A percentile compares a stretch with the other conserved stretches of the same genome.
Evolutionary conservation across 2,797 vertebrate species (phyloP).

Genomic region (Phoxinus dragarum): DNA sequence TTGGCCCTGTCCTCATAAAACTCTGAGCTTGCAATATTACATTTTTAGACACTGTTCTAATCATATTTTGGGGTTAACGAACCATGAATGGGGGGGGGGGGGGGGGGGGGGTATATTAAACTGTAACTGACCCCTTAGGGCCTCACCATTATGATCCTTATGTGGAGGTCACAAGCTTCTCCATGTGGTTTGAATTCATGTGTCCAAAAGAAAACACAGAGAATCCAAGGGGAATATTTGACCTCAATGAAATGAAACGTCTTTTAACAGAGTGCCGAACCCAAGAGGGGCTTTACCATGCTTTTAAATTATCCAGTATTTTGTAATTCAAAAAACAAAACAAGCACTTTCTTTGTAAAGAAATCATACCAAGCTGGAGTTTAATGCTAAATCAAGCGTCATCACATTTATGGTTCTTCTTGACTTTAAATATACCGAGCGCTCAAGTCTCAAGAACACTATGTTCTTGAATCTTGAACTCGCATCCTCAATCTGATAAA

Average conservation of each 20-base stretch:
- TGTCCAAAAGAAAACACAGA: conserved; percentile 54
- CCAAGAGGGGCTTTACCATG: conserved; percentile 20
- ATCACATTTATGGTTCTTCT: not conserved
- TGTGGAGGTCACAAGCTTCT: conserved; percentile 39
- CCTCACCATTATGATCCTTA: conserved; percentile 21
- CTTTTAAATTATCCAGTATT: conserved; percentile 19
- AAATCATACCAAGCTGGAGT: not conserved
- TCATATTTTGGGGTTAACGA: conserved; percentile 40
- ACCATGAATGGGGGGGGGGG: conserved; percentile 7
- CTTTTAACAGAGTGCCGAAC: conserved; percentile 16
- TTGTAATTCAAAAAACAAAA: conserved; percentile 3
- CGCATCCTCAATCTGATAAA: not conserved
- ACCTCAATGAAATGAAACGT: conserved; percentile 34
- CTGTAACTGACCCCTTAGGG: conserved; percentile 28
- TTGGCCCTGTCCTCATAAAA: conserved; percentile 71
- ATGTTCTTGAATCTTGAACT: conserved; percentile 29
- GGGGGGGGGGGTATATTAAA: conserved; percentile 21
- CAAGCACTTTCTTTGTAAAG: not conserved
- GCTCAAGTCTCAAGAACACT: not conserved
- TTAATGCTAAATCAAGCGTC: conserved; percentile 1
- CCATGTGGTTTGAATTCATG: conserved; percentile 49
- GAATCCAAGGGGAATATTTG: conserved; percentile 52
- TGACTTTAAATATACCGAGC: not conserved
- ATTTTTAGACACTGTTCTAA: conserved; percentile 43
- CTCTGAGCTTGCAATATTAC: conserved; percentile 52